A percentile compares a stretch with the other conserved stretches of the same genome.
phyloP scores from a whole-genome alignment of 2,113 vertebrate species.

The Nasalis larvatus region DNA sequence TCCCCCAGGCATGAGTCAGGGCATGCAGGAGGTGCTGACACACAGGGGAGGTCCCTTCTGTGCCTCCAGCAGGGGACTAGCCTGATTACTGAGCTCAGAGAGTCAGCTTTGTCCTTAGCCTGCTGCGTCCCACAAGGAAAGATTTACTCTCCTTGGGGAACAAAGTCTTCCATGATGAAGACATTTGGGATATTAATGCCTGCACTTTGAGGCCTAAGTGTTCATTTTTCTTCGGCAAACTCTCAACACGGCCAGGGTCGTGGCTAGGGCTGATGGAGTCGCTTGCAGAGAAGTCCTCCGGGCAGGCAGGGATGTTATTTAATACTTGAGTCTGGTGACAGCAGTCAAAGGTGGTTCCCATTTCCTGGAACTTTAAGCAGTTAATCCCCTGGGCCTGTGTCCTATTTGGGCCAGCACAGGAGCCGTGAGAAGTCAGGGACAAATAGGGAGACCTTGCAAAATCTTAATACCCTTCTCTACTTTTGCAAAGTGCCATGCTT shows the following conservation, averaged over 20 bases:
- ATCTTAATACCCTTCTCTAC: conserved; percentile 67
- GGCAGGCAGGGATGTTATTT: background rate
- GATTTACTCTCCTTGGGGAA: background rate
- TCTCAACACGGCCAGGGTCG: rapidly evolving
- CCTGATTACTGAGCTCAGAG: background rate
- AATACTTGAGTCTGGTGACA: background rate
- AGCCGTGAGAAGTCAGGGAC: conserved; percentile 64
- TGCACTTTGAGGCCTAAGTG: background rate
- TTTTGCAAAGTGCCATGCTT: conserved; percentile 45
- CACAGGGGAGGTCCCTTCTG: background rate
- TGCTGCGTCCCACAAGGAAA: background rate
- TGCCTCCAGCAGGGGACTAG: background rate
- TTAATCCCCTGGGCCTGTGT: conserved; percentile 48
- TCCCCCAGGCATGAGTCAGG: background rate
- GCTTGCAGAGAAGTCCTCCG: background rate
- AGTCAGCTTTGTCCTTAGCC: background rate
- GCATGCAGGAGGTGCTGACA: background rate
- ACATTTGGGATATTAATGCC: background rate
- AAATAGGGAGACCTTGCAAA: conserved; percentile 66
- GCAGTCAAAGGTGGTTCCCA: background rate
- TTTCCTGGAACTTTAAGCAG: conserved; percentile 35
- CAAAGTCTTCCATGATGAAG: background rate
- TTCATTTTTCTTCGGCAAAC: conserved; percentile 41
- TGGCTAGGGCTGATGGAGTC: background rate
- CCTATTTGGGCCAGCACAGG: background rate